Conservation (phyloP, 2,113 vertebrate species). For the Pao palembangensis region DNA sequence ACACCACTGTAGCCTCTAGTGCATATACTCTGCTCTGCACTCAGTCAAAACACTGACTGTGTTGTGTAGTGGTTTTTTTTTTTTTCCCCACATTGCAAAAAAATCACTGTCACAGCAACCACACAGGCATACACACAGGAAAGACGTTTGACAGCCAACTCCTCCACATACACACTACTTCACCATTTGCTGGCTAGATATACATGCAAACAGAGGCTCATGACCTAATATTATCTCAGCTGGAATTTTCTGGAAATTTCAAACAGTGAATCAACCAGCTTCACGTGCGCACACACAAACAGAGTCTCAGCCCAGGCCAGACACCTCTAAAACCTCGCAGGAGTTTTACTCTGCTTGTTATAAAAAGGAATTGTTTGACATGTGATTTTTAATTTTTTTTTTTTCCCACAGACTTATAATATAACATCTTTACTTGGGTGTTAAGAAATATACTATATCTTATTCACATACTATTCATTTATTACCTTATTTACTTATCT, state of each 20-base stretch:
- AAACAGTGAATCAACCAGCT: constrained; percentile 54
- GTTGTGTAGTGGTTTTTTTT: constrained; percentile 25
- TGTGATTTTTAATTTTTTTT: too few relatives aligned
- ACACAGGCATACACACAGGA: constrained; percentile 30
- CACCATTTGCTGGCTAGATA: constrained; percentile 58
- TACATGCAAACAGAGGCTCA: constrained; percentile 58
- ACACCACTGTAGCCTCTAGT: constrained; percentile 57
- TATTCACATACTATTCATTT: neutral
- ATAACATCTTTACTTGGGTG: neutral
- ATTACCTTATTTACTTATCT: neutral
- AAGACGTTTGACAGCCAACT: constrained; percentile 62
- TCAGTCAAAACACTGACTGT: constrained; percentile 60
- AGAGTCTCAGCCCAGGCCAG: constrained; percentile 51
- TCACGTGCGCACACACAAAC: constrained; percentile 19
- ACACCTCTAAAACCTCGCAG: constrained; percentile 64
- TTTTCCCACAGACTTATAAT: too few relatives aligned
- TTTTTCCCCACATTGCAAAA: constrained; percentile 41
- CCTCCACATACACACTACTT: constrained; percentile 54
- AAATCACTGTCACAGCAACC: constrained; percentile 36
- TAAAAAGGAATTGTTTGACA: constrained; percentile 31
- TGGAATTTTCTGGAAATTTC: constrained; percentile 67
- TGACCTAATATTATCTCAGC: constrained; percentile 73
- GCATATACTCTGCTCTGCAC: constrained; percentile 24
- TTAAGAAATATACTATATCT: neutral
- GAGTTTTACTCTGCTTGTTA: constrained; percentile 40